Evolutionary conservation across 64 coral and sea anemone species (phyloP).

Genomic region (Pachyseris speciosa): DNA sequence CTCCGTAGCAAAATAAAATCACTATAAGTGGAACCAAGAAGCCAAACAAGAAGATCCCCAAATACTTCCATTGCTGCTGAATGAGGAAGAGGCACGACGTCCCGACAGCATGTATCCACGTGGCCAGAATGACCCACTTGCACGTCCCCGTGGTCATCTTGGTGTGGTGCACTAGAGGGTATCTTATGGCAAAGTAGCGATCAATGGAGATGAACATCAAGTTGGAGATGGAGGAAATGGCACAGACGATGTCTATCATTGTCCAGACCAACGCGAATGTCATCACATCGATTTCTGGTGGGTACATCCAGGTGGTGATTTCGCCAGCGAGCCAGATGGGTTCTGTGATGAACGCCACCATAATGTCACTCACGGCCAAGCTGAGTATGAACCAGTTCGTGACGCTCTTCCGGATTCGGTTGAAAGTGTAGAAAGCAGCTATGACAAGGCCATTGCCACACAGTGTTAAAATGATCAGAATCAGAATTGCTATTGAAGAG

Average conservation of each 20-base stretch:
- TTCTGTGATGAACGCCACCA: constrained; percentile 88
- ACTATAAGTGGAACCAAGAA: constrained; percentile 77
- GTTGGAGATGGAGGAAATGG: constrained; percentile 84
- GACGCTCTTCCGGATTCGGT: constrained; percentile 78
- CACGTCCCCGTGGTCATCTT: constrained; percentile 83
- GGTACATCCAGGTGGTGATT: constrained; percentile 57
- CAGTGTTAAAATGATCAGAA: constrained; percentile 83
- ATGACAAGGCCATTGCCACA: constrained; percentile 85
- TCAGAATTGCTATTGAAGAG: constrained; percentile 77
- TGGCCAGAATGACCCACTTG: constrained; percentile 64
- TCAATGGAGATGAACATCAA: constrained; percentile 95
- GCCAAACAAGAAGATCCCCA: constrained; percentile 77
- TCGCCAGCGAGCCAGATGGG: constrained; percentile 89
- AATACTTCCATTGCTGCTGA: constrained; percentile 54
- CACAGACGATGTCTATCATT: constrained; percentile 84
- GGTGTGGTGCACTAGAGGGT: constrained; percentile 86
- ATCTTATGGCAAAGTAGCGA: constrained; percentile 91
- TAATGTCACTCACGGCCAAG: constrained; percentile 78
- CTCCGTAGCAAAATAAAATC: constrained; percentile 78
- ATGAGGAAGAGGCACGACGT: constrained; percentile 35
- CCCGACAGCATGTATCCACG: constrained; percentile 72
- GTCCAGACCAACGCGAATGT: constrained; percentile 48
- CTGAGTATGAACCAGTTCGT: constrained; percentile 93
- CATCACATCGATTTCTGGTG: constrained; percentile 21
- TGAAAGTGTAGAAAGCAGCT: constrained; percentile 83